Base-by-base conservation (phyloP, 2,888 invertebrate genomes). In the Omphaloscelis lunosa region DNA sequence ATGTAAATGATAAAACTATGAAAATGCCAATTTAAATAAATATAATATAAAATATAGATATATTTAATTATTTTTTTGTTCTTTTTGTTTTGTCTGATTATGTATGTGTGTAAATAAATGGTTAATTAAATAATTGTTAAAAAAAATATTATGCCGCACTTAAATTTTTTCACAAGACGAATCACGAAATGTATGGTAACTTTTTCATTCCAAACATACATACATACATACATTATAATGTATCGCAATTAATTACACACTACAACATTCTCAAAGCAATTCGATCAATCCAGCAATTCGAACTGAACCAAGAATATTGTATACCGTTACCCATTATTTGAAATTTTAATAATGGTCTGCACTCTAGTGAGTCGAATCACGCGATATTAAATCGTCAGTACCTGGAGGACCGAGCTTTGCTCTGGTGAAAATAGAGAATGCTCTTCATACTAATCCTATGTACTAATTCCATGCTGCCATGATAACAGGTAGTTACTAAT, bases 291-390 rank as follows among this genome's bases (percentile, higher is more conserved):
- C 34, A 65, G 61, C 27, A 74, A 69, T 72, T 74, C 61, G 27
- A 65, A 45, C 15, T 20, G 17, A 51, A 72, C 51, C 34, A 62
- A 68, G 63, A 58, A 71, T 70, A 72, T 73, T 53, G 73, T 74
- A 83, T 66, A 68, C 65, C 53, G 9, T 48, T 17, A 63, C 53
- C 51, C 73, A 78, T 78, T 83, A 83, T 77, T 66, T 74, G 15
- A 53, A 86, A 83, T n/a, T n/a, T n/a, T n/a, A n/a, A n/a, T 71
- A 82, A 77, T 39, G n/a, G 23, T 9, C n/a, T 34, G 41, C 51
- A 53, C 29, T 71, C 56, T 29, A 51, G 67, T 58, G 41, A 68
- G 23, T 62, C 6, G 27, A 63, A 73, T 65, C 87, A 84, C 80
- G 84, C 80, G 80, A 86, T 34, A 34, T 34, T 34, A 34, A 34